phyloP scores from a whole-genome alignment of 2,888 invertebrate genomes.

The Hirtodrosophila cameraria region DNA sequence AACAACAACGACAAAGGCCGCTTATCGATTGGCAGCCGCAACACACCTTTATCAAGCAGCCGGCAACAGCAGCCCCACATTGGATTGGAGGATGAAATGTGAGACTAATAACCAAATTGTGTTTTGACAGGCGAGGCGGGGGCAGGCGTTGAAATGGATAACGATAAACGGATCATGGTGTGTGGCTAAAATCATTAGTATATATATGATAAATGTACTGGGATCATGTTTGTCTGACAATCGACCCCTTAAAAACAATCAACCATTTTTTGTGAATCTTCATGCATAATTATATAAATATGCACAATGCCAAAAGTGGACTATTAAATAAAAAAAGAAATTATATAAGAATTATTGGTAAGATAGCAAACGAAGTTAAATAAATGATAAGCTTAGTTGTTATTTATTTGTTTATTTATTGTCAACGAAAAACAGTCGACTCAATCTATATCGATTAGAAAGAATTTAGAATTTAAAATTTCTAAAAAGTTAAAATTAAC shows the following conservation, averaged over 20 bases:
- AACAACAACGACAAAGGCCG: slow-evolving; percentile 38
- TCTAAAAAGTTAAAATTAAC: no score
- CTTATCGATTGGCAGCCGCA: slow-evolving; percentile 79
- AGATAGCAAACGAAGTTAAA: slow-evolving; percentile 1
- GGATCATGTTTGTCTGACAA: slow-evolving; percentile 55
- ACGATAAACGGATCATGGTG: slow-evolving; percentile 23
- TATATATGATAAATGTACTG: slow-evolving; percentile 68
- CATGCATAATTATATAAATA: slow-evolving; percentile 46
- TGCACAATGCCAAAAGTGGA: slow-evolving; percentile 17
- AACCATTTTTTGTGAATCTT: slow-evolving; percentile 37
- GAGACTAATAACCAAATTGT: slow-evolving; percentile 78
- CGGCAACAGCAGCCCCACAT: slow-evolving; percentile 46
- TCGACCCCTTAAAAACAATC: slow-evolving; percentile 41
- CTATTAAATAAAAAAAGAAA: slow-evolving; percentile 5
- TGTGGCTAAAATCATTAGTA: slow-evolving; percentile 59
- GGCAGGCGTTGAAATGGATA: slow-evolving; percentile 18
- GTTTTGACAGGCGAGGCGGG: slow-evolving; percentile 65
- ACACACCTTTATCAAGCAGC: slow-evolving; percentile 77
- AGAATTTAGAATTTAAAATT: no score
- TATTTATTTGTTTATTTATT: no score
- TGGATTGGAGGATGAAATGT: slow-evolving; percentile 75
- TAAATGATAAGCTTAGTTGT: background rate
- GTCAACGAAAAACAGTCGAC: no score
- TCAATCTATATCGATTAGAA: no score
- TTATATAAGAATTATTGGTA: slow-evolving; percentile 18